phyloP scores from a whole-genome alignment of 2,888 invertebrate genomes.

The Drosophila phalerata region DNA sequence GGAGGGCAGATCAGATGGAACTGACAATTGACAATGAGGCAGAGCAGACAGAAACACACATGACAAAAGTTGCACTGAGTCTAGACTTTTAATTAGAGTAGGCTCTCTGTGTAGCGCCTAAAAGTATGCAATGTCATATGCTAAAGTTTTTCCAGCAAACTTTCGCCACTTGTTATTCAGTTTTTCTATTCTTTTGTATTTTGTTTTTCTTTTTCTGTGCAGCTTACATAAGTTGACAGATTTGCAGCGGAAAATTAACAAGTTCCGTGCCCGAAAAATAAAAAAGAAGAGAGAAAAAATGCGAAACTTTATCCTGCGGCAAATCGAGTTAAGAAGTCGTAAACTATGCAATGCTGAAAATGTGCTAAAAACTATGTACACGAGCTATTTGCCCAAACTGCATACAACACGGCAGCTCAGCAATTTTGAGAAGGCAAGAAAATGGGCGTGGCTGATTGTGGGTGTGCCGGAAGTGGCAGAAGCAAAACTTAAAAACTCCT shows the following conservation, averaged over 20 bases:
- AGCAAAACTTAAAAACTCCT: slow-evolving; percentile 62
- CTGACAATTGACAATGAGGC: slow-evolving; percentile 48
- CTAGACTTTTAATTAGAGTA: slow-evolving; percentile 77
- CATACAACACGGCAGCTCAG: slow-evolving; percentile 31
- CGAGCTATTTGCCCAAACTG: slow-evolving; percentile 29
- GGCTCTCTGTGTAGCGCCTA: slow-evolving; percentile 43
- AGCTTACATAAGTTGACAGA: slow-evolving; percentile 71
- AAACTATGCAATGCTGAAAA: slow-evolving; percentile 73
- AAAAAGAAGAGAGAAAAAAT: slow-evolving; percentile 31
- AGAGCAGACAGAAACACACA: slow-evolving; percentile 8
- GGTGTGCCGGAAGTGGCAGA: slow-evolving; percentile 43
- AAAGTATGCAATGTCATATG: slow-evolving; percentile 51
- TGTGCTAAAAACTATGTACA: slow-evolving; percentile 66
- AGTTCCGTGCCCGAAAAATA: slow-evolving; percentile 55
- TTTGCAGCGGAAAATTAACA: slow-evolving; percentile 82
- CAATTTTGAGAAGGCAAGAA: neutral
- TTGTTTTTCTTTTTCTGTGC: neutral
- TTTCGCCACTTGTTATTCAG: slow-evolving; percentile 66
- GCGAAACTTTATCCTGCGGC: slow-evolving; percentile 70
- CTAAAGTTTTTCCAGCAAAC: slow-evolving; percentile 55
- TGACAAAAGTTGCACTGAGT: slow-evolving; percentile 48
- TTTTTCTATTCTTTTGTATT: slow-evolving; percentile 26
- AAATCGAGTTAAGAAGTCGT: slow-evolving; percentile 77
- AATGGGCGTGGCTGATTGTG: slow-evolving; percentile 6
- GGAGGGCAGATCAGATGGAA: slow-evolving; percentile 50